These are phyloP conservation scores for Volucella bombylans DNA, from an alignment of 2,888 invertebrate species.

Conservation along the genomic window DNA sequence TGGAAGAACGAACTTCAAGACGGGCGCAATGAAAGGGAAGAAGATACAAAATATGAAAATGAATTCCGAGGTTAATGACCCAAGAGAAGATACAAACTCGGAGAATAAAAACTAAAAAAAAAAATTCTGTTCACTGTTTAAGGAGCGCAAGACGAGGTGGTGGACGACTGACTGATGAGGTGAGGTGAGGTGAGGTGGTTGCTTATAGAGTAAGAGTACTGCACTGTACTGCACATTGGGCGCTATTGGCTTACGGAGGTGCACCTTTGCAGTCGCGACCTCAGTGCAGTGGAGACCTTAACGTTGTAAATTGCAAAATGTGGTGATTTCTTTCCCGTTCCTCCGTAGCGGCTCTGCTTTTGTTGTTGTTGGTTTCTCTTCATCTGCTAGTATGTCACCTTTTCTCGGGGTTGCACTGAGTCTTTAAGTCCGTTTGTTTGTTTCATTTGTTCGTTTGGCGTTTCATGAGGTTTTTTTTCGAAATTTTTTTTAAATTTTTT, in stretches of 20 bases:
- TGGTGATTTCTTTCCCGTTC: conserved; percentile 1
- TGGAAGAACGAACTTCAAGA: conserved; percentile 22
- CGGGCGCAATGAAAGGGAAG: neutral
- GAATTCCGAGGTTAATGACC: conserved; percentile 69
- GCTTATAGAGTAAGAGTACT: neutral
- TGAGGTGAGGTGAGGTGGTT: neutral
- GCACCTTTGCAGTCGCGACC: conserved; percentile 52
- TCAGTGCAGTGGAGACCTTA: conserved; percentile 48
- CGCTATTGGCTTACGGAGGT: conserved; percentile 15
- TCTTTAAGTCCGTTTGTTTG: too few species aligned
- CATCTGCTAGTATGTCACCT: conserved; percentile 1
- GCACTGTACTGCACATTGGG: neutral
- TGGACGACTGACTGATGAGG: neutral
- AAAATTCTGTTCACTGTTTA: conserved; percentile 33
- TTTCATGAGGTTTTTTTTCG: neutral
- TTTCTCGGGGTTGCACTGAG: neutral
- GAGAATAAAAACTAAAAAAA: conserved; percentile 50
- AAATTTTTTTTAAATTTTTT: conserved; percentile 44
- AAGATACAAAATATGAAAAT: conserved; percentile 13
- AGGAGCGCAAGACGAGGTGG: conserved; percentile 10
- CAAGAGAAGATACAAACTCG: conserved; percentile 15
- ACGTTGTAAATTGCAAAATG: conserved; percentile 65
- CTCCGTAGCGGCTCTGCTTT: conserved; percentile 27
- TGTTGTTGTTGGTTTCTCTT: neutral
- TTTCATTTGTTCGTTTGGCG: too few species aligned